Evolutionary conservation across 2,888 invertebrate genomes (phyloP), one percentile per base, ranked within the genome.

Genomic region (Cyaniris semiargus): DNA sequence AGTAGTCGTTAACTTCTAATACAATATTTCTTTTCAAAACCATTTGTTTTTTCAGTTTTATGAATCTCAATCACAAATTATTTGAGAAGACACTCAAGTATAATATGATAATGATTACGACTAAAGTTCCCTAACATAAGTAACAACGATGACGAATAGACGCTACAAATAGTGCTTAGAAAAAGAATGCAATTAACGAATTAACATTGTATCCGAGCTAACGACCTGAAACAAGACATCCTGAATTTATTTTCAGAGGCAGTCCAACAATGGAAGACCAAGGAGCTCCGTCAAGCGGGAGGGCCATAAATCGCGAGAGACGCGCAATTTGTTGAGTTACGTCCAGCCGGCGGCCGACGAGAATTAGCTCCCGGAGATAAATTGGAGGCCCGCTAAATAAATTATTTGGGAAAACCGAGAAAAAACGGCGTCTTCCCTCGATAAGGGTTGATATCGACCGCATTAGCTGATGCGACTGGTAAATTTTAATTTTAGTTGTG

Each of bases 261-360:
- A 83, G 81, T 88, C 89, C 90, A 91, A 93, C 91, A 93, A 92
- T 91, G 88, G 90, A 88, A 89, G 90, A 90, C 23, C 91, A 82
- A 80, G 81, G 85, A 85, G 84, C 92, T 92, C 88, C 92, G 93
- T 94, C 93, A 94, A 92, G 90, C 89, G 89, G 88, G 90, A 88
- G 88, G 88, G 81, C 88, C 88, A 93, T 94, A 94, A 94, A 94
- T 94, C 89, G 86, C 83, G 84, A 84, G 88, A 91, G 93, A 93
- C 92, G 91, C 91, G 94, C 93, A 94, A 94, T 94, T 94, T 93
- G 93, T 92, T 94, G 94, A 94, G 93, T 94, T 94, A 94, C 94
- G 92, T 89, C 93, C 91, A 90, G 86, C 88, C 91, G 90, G 91
- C 93, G 91, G 86, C 92, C 90, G 91, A 90, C 93, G 91, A 90